Conservation (phyloP, 1,140 invertebrate genomes). For the Diabrotica virgifera region DNA sequence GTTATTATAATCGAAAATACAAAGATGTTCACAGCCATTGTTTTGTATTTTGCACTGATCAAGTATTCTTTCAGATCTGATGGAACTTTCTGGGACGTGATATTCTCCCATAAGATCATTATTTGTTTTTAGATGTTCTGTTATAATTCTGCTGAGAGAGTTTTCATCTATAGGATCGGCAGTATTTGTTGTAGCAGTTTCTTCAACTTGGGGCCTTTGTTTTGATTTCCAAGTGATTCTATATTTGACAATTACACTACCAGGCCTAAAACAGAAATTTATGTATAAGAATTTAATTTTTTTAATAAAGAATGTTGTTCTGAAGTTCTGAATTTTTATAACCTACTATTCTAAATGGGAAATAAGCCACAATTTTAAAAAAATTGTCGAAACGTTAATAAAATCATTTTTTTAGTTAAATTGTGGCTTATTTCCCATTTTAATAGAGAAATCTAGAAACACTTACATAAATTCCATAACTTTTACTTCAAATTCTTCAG, state of each 20-base stretch:
- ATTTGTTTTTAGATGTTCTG: slow-evolving; percentile 51
- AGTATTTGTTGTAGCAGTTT: slow-evolving; percentile 32
- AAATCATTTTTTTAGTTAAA: no score
- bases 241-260: slow-evolving; percentile 62
- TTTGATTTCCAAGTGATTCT: slow-evolving; percentile 62
- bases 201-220: slow-evolving; percentile 43
- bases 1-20: slow-evolving; percentile 65
- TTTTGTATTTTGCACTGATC: slow-evolving; percentile 75
- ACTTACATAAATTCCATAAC: slow-evolving; percentile 61
- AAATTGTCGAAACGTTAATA: no score
- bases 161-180: slow-evolving; percentile 54
- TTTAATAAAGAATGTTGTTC: no score
- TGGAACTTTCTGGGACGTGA: slow-evolving; percentile 52
- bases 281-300: not conserved
- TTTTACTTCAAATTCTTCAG: slow-evolving; percentile 58
- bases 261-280: slow-evolving; percentile 52
- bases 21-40: slow-evolving; percentile 72
- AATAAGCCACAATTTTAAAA: no score
- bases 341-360: no score
- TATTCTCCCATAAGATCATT: slow-evolving; percentile 56
- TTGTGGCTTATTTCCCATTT: no score
- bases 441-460: not conserved
- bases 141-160: slow-evolving; percentile 51
- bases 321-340: no score
- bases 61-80: slow-evolving; percentile 52